Evolutionary conservation across 92 coral and sea anemone genomes (phyloP).

Genomic region (Zoanthus gigantus): DNA sequence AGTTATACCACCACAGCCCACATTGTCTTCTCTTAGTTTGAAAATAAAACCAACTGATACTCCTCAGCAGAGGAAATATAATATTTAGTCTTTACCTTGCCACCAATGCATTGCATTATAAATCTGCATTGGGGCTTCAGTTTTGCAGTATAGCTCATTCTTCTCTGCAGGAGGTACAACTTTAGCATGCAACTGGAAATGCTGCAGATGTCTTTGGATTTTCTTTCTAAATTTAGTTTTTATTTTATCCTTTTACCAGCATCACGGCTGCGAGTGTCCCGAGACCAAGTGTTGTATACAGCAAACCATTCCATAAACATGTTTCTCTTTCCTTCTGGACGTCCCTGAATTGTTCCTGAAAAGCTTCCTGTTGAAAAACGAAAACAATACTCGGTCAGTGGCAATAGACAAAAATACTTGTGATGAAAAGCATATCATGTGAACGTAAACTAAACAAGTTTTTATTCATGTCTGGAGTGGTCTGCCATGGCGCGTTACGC

Average conservation of each 20-base stretch:
- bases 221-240: neutral
- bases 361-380: conserved; percentile 74
- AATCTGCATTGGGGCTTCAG: neutral
- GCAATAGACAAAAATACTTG: neutral
- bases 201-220: neutral
- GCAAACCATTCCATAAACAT: conserved; percentile 87
- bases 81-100: neutral
- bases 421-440: neutral
- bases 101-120: too few species aligned
- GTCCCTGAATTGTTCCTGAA: conserved; percentile 89
- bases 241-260: conserved; percentile 29
- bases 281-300: conserved; percentile 87
- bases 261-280: conserved; percentile 83
- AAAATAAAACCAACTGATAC: conserved; percentile 32
- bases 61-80: conserved; percentile 31
- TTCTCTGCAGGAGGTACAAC: neutral
- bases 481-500: neutral
- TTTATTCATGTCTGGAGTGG: conserved; percentile 23
- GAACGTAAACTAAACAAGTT: conserved; percentile 3
- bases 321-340: conserved; percentile 77
- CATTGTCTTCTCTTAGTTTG: neutral
- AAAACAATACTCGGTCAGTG: conserved; percentile 8
- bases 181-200: neutral
- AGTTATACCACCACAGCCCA: conserved; percentile 34
- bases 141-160: neutral